Conservation (phyloP, 2,888 invertebrate genomes). For the Cephus rjabovi region DNA sequence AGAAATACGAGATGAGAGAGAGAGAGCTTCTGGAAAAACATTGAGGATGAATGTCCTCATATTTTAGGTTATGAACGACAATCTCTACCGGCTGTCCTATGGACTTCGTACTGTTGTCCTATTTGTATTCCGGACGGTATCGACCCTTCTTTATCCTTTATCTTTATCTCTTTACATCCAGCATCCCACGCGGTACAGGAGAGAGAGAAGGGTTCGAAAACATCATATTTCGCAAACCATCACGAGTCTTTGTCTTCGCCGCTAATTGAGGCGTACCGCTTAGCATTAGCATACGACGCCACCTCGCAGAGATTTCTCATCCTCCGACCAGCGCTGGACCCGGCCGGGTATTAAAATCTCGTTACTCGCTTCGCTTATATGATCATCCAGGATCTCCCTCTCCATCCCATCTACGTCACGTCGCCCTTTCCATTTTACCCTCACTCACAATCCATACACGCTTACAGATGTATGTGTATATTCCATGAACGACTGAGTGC, state of each 20-base stretch:
- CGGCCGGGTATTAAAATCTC: conserved; percentile 36
- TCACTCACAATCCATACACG: neutral
- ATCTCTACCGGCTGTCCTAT: neutral
- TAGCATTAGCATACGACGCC: conserved; percentile 44
- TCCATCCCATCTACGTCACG: neutral
- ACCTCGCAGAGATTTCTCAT: conserved; percentile 15
- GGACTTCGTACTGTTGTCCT: neutral
- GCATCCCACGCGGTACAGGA: neutral
- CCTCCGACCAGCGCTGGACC: conserved; percentile 9
- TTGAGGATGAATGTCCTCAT: neutral
- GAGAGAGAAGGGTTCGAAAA: neutral
- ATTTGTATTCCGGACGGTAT: neutral
- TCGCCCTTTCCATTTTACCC: neutral
- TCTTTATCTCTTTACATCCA: neutral
- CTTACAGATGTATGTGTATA: neutral
- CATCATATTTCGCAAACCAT: neutral
- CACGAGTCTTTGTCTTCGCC: conserved; percentile 20
- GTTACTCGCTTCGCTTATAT: conserved; percentile 25
- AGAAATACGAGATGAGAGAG: neutral
- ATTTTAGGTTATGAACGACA: neutral
- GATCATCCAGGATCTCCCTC: neutral
- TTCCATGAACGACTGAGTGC: neutral
- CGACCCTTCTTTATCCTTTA: neutral
- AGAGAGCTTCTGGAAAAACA: neutral
- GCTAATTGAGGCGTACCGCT: conserved; percentile 44